Conservation (phyloP, 2,888 invertebrate genomes). For the Emmelina monodactyla region DNA sequence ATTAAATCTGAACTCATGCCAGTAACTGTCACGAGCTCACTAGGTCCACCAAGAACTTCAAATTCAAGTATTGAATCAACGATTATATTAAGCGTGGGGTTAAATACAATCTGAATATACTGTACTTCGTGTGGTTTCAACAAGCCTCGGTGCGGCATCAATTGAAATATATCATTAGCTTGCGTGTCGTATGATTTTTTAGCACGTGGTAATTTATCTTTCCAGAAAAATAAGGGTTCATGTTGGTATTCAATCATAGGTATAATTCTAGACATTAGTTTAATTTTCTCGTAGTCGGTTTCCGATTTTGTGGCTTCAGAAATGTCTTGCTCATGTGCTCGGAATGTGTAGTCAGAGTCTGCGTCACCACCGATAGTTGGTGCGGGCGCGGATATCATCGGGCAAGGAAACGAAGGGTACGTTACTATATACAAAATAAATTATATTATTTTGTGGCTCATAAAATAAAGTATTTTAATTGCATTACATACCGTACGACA, state of each 20-base stretch:
- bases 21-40: constrained; percentile 50
- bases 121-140: constrained; percentile 60
- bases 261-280: constrained; percentile 27
- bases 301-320: no score
- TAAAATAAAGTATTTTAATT: no score
- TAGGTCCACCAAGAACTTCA: constrained; percentile 64
- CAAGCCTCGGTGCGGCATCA: constrained; percentile 54
- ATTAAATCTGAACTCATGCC: constrained; percentile 60
- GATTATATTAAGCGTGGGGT: constrained; percentile 42
- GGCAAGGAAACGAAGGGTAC: no score
- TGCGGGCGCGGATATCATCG: no score
- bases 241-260: constrained; percentile 37
- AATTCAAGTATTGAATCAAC: constrained; percentile 56
- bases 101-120: constrained; percentile 53
- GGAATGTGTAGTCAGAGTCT: no score
- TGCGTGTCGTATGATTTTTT: constrained; percentile 19
- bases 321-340: no score
- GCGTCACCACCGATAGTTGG: no score
- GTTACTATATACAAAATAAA: no score
- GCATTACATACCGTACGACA: no score
- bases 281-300: no score
- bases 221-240: constrained; percentile 35
- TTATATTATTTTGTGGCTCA: no score
- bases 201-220: constrained; percentile 31
- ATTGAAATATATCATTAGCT: constrained; percentile 42